Evolutionary conservation across 1,140 invertebrate species (phyloP).

Genomic region (Helicoverpa armigera): DNA sequence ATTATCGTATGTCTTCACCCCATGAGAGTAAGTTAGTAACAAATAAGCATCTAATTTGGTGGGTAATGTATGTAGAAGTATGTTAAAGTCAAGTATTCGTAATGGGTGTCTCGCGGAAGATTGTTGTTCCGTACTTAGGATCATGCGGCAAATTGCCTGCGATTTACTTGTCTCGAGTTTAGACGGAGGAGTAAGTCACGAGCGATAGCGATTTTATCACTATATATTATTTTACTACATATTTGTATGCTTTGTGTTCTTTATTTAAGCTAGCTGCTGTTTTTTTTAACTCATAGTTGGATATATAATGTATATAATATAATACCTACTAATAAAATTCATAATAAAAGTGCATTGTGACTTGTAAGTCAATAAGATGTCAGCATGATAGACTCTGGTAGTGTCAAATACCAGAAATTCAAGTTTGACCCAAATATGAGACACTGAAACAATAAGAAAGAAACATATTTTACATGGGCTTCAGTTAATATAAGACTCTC

Average conservation of each 20-base stretch:
- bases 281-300: not conserved
- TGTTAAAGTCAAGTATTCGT: slow-evolving; percentile 5
- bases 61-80: not conserved
- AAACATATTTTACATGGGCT: no score
- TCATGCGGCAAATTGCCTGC: slow-evolving; percentile 20
- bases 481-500: no score
- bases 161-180: slow-evolving; percentile 22
- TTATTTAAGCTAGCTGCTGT: not conserved
- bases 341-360: no score
- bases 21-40: not conserved
- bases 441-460: no score
- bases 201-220: not conserved
- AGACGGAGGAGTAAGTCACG: not conserved
- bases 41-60: not conserved
- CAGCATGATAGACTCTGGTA: no score
- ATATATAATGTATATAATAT: no score
- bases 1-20: not conserved
- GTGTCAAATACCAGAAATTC: no score
- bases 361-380: no score
- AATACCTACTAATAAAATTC: no score
- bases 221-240: not conserved
- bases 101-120: not conserved
- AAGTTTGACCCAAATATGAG: no score
- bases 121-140: slow-evolving; percentile 2
- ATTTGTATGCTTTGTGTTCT: not conserved